These are phyloP conservation scores for Eretmocerus hayati DNA, from an alignment of 2,888 invertebrate species.

Conservation along the genomic window DNA sequence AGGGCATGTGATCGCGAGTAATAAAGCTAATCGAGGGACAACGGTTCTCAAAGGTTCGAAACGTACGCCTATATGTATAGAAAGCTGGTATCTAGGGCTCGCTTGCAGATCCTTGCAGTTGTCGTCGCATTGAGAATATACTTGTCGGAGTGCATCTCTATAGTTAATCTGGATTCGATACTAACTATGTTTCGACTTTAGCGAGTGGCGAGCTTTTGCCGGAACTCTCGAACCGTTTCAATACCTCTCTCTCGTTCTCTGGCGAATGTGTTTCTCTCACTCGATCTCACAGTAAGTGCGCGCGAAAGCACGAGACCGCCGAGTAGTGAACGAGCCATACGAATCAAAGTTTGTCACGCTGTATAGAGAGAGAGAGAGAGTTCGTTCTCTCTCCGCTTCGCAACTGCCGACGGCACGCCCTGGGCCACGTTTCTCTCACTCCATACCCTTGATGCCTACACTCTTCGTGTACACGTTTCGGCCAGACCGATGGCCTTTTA, in stretches of 20 bases:
- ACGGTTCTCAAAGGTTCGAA: too few species aligned
- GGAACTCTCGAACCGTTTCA: not conserved
- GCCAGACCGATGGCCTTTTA: slow-evolving; percentile 9
- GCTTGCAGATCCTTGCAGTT: too few species aligned
- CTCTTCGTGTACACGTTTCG: not conserved
- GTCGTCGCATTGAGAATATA: too few species aligned
- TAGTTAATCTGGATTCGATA: slow-evolving; percentile 1
- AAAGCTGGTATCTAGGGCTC: too few species aligned
- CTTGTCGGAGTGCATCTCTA: not conserved
- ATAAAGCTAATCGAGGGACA: too few species aligned
- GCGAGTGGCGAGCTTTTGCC: slow-evolving; percentile 10
- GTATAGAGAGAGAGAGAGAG: not conserved
- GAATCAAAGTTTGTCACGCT: slow-evolving; percentile 8
- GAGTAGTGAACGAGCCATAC: too few species aligned
- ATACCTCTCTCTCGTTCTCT: not conserved
- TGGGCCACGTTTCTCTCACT: slow-evolving; percentile 5
- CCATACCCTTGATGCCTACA: not conserved
- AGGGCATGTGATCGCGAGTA: too few species aligned
- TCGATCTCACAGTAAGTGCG: not conserved
- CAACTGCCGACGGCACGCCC: slow-evolving; percentile 23
- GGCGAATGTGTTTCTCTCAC: not conserved
- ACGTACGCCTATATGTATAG: too few species aligned
- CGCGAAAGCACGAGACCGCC: too few species aligned
- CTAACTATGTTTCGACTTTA: slow-evolving; percentile 27
- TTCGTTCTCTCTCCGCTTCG: slow-evolving; percentile 19